Evolutionary conservation across 2,888 invertebrate species (phyloP).

Genomic region (Acleris cristana): DNA sequence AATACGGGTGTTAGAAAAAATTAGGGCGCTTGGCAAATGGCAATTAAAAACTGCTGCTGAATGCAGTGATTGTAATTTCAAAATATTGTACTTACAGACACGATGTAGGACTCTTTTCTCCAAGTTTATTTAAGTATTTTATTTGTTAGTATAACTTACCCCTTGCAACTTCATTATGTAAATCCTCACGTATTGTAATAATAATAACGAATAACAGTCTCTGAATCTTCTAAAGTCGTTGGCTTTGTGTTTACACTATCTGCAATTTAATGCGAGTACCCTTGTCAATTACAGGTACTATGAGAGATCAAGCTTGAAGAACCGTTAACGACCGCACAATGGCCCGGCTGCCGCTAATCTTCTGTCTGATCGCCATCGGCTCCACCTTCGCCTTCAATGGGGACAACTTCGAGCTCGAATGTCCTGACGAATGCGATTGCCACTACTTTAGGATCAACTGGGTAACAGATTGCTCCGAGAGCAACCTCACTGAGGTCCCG

Average conservation of each 20-base stretch:
- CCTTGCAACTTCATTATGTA: no score
- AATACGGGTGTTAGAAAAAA: no score
- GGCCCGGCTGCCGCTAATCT: constrained; percentile 57
- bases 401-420: constrained; percentile 86
- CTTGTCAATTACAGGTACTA: constrained; percentile 43
- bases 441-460: constrained; percentile 90
- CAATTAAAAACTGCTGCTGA: no score
- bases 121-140: no score
- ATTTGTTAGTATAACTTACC: no score
- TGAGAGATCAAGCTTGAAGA: constrained; percentile 43
- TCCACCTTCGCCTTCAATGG: constrained; percentile 79
- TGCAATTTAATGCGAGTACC: constrained; percentile 37
- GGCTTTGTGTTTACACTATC: background rate
- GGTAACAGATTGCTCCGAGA: constrained; percentile 90
- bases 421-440: constrained; percentile 90
- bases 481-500: constrained; percentile 87
- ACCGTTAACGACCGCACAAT: constrained; percentile 48
- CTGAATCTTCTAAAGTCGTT: no score
- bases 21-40: no score
- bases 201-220: no score
- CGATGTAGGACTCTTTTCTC: no score
- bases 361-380: constrained; percentile 58
- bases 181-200: no score
- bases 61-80: no score
- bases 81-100: no score